Percentiles rank a stretch among this genome's conserved stretches.
Evolutionary conservation across 2,797 vertebrate genomes (phyloP).

Genomic region (Taenioides sp.): DNA sequence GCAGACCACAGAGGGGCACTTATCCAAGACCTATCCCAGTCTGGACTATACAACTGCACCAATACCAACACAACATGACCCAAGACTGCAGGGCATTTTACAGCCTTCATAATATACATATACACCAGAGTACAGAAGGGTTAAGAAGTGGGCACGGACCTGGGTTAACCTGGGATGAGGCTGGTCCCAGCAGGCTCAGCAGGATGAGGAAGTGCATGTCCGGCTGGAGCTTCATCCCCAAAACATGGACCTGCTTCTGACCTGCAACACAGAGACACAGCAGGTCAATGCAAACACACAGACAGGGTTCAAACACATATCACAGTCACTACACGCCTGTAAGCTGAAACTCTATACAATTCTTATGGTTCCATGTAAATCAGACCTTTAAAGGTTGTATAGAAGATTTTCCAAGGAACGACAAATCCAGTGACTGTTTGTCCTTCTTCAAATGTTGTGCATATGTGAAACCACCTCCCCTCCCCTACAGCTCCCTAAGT

Average conservation of each 20-base stretch:
- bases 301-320: neutral
- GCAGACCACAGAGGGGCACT: constrained; percentile 51
- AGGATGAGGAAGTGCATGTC: constrained; percentile 68
- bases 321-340: neutral
- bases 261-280: constrained; percentile 53
- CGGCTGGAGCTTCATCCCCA: constrained; percentile 75
- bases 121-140: neutral
- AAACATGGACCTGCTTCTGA: constrained; percentile 53
- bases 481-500: no score
- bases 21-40: constrained; percentile 41
- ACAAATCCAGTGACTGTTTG: no score
- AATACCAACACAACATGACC: constrained; percentile 20
- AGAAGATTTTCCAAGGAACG: no score
- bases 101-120: constrained; percentile 23
- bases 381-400: neutral
- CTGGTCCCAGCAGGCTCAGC: constrained; percentile 68
- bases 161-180: constrained; percentile 79
- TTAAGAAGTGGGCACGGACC: constrained; percentile 49
- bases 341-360: neutral
- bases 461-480: no score
- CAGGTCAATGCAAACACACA: constrained; percentile 22
- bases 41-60: constrained; percentile 29
- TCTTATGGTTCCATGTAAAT: neutral
- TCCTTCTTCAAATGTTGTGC: no score
- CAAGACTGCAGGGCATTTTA: constrained; percentile 40